These are phyloP conservation scores for Armadillidium nasatum DNA, from an alignment of 1,140 invertebrate species.

Conservation along the genomic window DNA sequence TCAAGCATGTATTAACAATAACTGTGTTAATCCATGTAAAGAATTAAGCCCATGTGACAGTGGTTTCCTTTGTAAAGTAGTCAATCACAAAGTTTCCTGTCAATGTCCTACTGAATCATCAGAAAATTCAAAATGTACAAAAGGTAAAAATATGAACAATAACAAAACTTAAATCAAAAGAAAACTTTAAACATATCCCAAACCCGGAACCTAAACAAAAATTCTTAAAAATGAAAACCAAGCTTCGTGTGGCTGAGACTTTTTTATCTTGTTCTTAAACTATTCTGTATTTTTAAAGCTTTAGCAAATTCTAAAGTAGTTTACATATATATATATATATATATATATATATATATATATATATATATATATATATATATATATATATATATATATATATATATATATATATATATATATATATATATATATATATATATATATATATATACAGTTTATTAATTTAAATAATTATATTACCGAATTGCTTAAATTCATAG, in stretches of 20 bases:
- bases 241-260: not conserved
- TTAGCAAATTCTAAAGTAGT: not conserved
- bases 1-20: constrained; percentile 54
- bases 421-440: constrained; percentile 21
- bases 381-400: constrained; percentile 18
- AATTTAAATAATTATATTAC: not conserved
- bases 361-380: constrained; percentile 12
- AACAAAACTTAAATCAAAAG: not conserved
- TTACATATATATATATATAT: constrained; percentile 3
- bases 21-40: constrained; percentile 58
- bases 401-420: constrained; percentile 20
- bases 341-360: constrained; percentile 18
- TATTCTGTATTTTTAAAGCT: constrained; percentile 1
- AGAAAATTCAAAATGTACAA: constrained; percentile 46
- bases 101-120: constrained; percentile 47
- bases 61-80: constrained; percentile 47
- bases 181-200: not conserved
- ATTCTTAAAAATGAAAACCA: not conserved
- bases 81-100: constrained; percentile 48
- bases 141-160: constrained; percentile 42
- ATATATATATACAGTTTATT: constrained; percentile 4
- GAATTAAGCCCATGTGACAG: constrained; percentile 49
- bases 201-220: too few species aligned
- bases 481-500: too few species aligned
- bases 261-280: not conserved